Evolutionary conservation across 1,140 invertebrate genomes (phyloP), one percentile per base, ranked within the genome.

Genomic region (Cepaea nemoralis): DNA sequence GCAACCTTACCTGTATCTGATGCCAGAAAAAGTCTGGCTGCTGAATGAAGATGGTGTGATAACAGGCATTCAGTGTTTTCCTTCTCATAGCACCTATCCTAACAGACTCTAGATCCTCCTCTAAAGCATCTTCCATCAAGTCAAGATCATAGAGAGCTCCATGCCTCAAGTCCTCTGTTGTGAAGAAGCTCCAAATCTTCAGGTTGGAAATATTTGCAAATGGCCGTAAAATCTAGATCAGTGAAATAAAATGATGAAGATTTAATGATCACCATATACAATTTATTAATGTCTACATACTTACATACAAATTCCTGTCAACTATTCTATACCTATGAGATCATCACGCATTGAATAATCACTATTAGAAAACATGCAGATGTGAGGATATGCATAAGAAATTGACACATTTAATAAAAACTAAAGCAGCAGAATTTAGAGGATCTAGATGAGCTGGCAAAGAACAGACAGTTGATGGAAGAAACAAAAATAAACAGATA

Each of bases 131-230:
- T 77, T 85, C 83, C 14, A 88, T 84, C 35, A 96, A 93, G 89
- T 99, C 98, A 16, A 97, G 93, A 92, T 99, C 98, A 90, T 97
- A 99, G 0, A 95, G 94, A 0, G 97, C 95, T 10, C 98, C 98
- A 89, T 96, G 95, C 0, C 95, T 94, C 14, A 99, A 91, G 90
- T 98, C 95, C 92, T 99, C 98, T 85, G 95, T 95, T 12, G 96
- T 92, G 91, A 97, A 99, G 92, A 97, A 99, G 82, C 95, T 93
- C 98, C 98, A 99, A 69, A 99, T 93, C 85, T 96, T 95, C 48
- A 98, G 93, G 83, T 95, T 95, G 16, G 96, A 94, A 24, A 98
- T 90, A 89, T 96, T 94, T 6, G 95, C 96, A 85, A 96, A 96
- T 0, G 97, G 97, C 73, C 97, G 93, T 45, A 99, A 91, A 10